phyloP scores from a whole-genome alignment of 2,888 invertebrate genomes.

The Horisme vitalbata region DNA sequence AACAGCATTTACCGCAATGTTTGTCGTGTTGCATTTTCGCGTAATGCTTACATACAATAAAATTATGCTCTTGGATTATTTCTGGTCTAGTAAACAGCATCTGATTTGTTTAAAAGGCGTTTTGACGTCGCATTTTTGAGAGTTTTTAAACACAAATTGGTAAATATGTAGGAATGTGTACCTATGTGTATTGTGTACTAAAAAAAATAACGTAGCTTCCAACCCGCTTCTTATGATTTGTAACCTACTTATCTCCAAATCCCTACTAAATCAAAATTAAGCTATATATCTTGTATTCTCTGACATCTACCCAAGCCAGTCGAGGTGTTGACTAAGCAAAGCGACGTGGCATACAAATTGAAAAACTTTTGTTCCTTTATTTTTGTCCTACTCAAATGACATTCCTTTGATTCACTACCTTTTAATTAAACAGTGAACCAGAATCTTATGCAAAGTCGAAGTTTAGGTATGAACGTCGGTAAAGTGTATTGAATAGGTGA shows the following conservation, averaged over 20 bases:
- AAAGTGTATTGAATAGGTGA: no score
- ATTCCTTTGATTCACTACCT: constrained; percentile 9
- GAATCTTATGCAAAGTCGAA: neutral
- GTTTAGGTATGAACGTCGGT: no score
- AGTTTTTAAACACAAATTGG: neutral
- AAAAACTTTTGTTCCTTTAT: constrained; percentile 14
- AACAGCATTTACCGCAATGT: constrained; percentile 1
- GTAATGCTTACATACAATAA: neutral
- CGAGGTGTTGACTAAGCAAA: constrained; percentile 2
- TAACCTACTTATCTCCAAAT: neutral
- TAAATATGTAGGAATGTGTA: neutral
- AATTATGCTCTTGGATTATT: no score
- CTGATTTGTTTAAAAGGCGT: no score
- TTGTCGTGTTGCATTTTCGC: neutral
- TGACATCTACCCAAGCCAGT: neutral
- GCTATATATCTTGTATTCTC: neutral
- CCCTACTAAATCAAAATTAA: neutral
- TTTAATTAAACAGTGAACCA: constrained; percentile 10
- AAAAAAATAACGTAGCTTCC: no score
- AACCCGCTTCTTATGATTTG: no score
- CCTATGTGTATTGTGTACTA: no score
- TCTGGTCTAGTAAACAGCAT: no score
- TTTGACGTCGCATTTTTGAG: no score
- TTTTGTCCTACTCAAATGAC: constrained; percentile 12
- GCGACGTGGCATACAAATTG: constrained; percentile 11